phyloP scores from a whole-genome alignment of 2,113 vertebrate species.

The Poecile atricapillus region DNA sequence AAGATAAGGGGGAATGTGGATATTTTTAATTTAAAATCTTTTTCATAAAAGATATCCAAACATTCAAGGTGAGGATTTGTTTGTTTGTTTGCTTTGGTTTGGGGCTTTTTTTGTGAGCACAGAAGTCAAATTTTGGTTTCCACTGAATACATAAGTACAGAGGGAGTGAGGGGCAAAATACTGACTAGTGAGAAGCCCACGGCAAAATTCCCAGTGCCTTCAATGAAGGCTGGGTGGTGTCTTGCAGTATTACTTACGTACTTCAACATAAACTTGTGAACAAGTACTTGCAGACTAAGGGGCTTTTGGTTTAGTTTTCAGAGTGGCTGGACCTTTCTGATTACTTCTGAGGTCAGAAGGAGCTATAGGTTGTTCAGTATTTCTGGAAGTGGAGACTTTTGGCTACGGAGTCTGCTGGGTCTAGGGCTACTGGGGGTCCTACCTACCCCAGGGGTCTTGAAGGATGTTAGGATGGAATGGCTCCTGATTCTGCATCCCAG shows the following conservation, averaged over 20 bases:
- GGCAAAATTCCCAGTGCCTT: neutral
- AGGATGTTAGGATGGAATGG: too few relatives aligned
- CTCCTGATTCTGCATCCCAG: neutral
- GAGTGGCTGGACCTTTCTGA: neutral
- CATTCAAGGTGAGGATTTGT: neutral
- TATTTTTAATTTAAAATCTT: neutral
- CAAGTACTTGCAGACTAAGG: neutral
- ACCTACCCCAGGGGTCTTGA: accelerated
- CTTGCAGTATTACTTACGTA: neutral
- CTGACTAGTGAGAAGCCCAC: neutral
- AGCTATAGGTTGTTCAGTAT: neutral
- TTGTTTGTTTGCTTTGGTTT: neutral
- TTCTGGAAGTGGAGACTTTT: neutral
- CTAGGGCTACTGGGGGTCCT: neutral
- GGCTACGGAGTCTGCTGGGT: accelerated
- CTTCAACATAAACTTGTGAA: neutral
- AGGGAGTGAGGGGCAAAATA: neutral
- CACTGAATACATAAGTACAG: neutral
- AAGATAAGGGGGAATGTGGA: neutral
- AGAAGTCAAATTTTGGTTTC: neutral
- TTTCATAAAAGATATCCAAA: neutral
- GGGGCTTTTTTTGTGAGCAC: neutral
- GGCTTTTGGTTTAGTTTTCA: neutral
- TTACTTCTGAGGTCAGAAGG: accelerated
- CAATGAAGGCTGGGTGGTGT: neutral